Evolutionary conservation across 1,140 invertebrate genomes (phyloP).

Genomic region (Anastatus disparis): DNA sequence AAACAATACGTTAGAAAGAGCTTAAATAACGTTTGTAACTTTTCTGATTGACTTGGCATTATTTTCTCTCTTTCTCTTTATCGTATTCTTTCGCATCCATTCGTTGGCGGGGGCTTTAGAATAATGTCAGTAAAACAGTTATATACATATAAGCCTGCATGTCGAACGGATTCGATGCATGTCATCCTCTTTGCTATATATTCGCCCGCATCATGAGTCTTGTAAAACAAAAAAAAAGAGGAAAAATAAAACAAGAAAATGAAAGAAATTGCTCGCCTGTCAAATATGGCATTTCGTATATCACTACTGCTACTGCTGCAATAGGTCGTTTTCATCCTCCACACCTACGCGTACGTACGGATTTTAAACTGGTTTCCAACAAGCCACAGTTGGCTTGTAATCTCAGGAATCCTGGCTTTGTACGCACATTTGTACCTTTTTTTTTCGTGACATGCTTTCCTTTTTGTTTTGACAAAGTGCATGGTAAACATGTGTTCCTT

Average conservation of each 20-base stretch:
- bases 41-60: no score
- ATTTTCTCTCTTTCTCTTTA: no score
- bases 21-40: no score
- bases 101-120: no score
- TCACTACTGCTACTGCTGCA: neutral
- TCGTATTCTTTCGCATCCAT: no score
- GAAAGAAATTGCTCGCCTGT: conserved; percentile 9
- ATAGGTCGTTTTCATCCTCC: conserved; percentile 11
- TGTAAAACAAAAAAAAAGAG: no score
- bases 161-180: conserved; percentile 11
- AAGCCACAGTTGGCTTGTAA: conserved; percentile 25
- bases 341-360: conserved; percentile 35
- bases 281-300: conserved; percentile 35
- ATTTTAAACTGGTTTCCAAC: conserved; percentile 46
- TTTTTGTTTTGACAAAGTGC: neutral
- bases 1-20: no score
- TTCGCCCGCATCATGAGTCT: neutral
- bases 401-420: conserved; percentile 42
- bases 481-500: neutral
- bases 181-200: conserved; percentile 13
- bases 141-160: neutral
- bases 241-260: no score
- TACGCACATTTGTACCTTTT: conserved; percentile 21
- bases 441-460: neutral
- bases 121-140: conserved; percentile 18